Evolutionary conservation across 2,113 vertebrate genomes (phyloP).

Genomic region (Centropus unirufus): DNA sequence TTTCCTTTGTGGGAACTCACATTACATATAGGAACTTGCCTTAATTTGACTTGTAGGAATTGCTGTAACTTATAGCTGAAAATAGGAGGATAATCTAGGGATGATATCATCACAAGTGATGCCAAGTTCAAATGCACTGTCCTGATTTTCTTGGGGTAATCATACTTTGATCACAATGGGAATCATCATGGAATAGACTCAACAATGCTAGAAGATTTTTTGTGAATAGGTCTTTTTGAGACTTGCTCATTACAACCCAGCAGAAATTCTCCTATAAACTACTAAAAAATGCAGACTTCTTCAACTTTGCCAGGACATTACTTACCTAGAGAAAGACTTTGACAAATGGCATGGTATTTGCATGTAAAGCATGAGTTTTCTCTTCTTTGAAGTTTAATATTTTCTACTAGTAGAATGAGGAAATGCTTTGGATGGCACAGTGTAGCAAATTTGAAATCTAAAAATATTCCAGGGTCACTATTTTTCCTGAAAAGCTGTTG

Average conservation of each 20-base stretch:
- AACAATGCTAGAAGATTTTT: background rate
- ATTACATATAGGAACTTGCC: too few species aligned
- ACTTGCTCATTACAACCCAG: background rate
- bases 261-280: background rate
- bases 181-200: background rate
- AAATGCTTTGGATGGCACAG: background rate
- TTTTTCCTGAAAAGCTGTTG: background rate
- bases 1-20: too few species aligned
- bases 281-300: background rate
- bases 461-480: background rate
- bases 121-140: background rate
- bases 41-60: too few species aligned
- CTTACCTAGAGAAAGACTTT: background rate
- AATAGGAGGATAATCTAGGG: background rate
- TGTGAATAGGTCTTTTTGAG: background rate
- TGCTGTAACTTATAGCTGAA: background rate
- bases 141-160: background rate
- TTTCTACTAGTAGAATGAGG: background rate
- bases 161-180: background rate
- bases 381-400: background rate
- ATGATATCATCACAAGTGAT: background rate
- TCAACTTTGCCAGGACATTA: background rate
- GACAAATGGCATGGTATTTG: background rate
- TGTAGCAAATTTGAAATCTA: background rate
- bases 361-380: background rate